Conservation (phyloP, 2,113 vertebrate genomes). For the Theristicus caerulescens region DNA sequence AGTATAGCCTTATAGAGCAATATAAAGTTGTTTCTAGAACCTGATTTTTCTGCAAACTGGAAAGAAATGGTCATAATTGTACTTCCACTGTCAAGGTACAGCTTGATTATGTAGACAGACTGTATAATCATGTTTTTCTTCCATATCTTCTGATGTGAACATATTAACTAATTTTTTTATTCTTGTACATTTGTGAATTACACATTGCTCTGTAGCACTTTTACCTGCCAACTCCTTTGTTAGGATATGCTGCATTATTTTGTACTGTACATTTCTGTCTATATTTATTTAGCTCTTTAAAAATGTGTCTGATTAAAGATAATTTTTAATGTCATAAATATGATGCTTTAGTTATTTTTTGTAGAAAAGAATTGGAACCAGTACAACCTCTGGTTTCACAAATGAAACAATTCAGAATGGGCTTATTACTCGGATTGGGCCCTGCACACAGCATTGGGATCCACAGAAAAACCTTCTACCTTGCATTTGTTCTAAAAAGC, state of each 20-base stretch:
- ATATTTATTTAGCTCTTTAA: background rate
- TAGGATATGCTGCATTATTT: background rate
- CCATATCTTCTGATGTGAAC: background rate
- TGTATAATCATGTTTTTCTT: background rate
- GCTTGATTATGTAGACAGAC: background rate
- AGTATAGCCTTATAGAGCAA: background rate
- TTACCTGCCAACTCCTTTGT: background rate
- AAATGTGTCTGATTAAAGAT: background rate
- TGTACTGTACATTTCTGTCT: background rate
- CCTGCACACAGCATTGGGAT: background rate
- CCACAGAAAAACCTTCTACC: background rate
- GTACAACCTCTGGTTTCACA: slow-evolving; percentile 66
- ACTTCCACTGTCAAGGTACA: background rate
- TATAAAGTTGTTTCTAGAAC: background rate
- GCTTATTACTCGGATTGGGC: background rate
- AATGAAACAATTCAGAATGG: slow-evolving; percentile 44
- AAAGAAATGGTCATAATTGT: background rate
- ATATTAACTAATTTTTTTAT: background rate
- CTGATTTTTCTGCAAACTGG: background rate
- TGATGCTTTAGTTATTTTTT: background rate
- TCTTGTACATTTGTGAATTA: background rate
- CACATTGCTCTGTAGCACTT: background rate
- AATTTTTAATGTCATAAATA: background rate
- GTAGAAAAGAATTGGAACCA: background rate
- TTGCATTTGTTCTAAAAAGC: slow-evolving; percentile 11